Evolutionary conservation across 2,797 vertebrate species (phyloP), one percentile per base, ranked within the genome.

Genomic region (Bovichtus diacanthus): DNA sequence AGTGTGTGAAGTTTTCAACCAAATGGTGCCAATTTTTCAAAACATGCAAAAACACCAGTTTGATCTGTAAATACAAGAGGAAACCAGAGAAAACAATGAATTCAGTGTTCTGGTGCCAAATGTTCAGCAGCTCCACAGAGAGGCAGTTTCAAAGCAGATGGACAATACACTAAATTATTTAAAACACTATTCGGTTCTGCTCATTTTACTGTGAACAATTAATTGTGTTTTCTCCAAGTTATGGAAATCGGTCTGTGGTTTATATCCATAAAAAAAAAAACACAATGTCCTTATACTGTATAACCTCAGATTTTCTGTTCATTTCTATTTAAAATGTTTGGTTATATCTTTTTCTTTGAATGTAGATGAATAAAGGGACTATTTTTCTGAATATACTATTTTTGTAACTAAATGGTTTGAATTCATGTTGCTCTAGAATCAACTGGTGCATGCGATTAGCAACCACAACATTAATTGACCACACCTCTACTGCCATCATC

Each of bases 91-190:
- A 66, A 74, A 63, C 34, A 51, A 29, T 56, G n/a, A 51, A 54
- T 19, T 53, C 15, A 53, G 21, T 54, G 31, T 60, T 65, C 13
- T 58, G 64, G 10, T 31, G 53, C 46, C 70, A 53, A 68, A 64
- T 23, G 9, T 21, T 53, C 61, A 8, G 34, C 50, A 49, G 58
- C 50, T 54, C 27, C 60, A 60, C 51, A 65, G 55, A 39, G 56
- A 77, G 8, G 49, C 51, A 5, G 4, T 83, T 70, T 70, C 38
- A 70, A 53, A 84, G 46, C 74, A 84, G 73, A 70, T 70, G 73
- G 59, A 47, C 47, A 63, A 62, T 53, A 68, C 59, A 47, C 29
- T 58, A 27, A 77, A 80, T 71, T 76, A 61, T 83, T 80, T 56
- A 74, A 11, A 39, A 38, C 3, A 29, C 19, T 11, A 23, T 76